phyloP scores from a whole-genome alignment of 1,140 invertebrate species.

The Parasteatoda tepidariorum region DNA sequence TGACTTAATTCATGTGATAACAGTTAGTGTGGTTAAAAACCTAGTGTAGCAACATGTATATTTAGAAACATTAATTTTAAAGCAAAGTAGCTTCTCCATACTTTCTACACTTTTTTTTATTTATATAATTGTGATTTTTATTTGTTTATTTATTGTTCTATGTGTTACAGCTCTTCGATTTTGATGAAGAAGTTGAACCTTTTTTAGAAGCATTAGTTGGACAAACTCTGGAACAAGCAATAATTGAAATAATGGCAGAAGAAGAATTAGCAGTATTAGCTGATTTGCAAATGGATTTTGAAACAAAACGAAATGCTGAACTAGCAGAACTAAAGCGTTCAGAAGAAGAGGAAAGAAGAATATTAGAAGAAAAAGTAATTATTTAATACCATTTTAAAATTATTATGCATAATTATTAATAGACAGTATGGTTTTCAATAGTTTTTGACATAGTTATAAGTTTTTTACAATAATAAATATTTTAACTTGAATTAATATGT shows the following conservation, averaged over 20 bases:
- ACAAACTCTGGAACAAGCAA: constrained; percentile 86
- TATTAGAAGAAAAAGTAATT: constrained; percentile 73
- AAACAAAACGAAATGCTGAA: constrained; percentile 80
- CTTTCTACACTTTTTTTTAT: too few relatives aligned
- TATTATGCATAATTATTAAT: neutral
- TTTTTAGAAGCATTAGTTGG: constrained; percentile 88
- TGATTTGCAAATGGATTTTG: constrained; percentile 81
- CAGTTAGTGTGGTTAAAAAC: too few relatives aligned
- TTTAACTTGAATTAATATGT: too few relatives aligned
- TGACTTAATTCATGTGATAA: too few relatives aligned
- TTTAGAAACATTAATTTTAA: too few relatives aligned
- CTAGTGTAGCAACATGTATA: too few relatives aligned
- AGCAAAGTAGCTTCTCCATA: too few relatives aligned
- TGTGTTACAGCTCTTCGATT: constrained; percentile 77
- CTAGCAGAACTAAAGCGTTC: constrained; percentile 80
- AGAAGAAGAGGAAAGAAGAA: constrained; percentile 78
- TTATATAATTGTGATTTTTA: too few relatives aligned
- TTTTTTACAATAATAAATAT: too few relatives aligned
- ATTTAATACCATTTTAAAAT: neutral
- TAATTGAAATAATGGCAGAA: constrained; percentile 78
- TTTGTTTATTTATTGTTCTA: too few relatives aligned
- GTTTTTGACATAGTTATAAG: too few relatives aligned
- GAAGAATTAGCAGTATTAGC: constrained; percentile 75
- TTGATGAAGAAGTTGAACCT: constrained; percentile 87
- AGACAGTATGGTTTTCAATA: too few relatives aligned